Base-by-base conservation (phyloP, 2,888 invertebrate genomes). In the Cataglyphis livida region DNA sequence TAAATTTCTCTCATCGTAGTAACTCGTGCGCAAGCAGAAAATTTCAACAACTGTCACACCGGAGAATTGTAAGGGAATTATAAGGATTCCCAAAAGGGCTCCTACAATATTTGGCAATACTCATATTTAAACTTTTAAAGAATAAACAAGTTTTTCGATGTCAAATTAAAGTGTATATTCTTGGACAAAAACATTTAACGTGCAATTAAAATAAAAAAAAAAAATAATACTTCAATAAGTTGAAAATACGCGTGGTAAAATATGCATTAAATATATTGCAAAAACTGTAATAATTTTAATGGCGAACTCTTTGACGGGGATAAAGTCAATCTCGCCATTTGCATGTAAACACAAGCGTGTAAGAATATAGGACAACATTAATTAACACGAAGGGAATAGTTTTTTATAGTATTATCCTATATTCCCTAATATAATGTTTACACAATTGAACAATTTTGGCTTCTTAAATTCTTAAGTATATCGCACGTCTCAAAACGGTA, bases 1-100 rank as follows among this genome's bases (percentile, higher is more conserved):
- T 70, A 64, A 79, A 83, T 61, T 83, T 41, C 41, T 25, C 32
- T 25, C 15, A n/a, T 32, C 18, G 44, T 7, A 5, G 35, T 57
- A 59, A 61, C 62, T 78, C 9, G 21, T 18, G 25, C 21, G 18
- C 21, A 28, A 44, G n/a, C 1, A 38, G 71, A 70, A 70, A 78
- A 78, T 70, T 68, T 78, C 41, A 32, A 28, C 59, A 44, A 32
- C 21, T 18, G 1, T 38, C 54, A 76, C 76, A 38, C 66, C 51
- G n/a, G 57, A 44, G 78, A 70, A 57, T 81, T 81, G 38, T 73
- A 44, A 21, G 10, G 32, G 38, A 44, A 51, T 62, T 74, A 35
- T 18, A 21, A 35, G 21, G 51, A 4, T 9, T 18, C 15, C 21
- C 57, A 32, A 44, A 68, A 21, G 70, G 18, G 32, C 18, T 38